Percentiles rank a stretch among this genome's conserved stretches.
These are phyloP conservation scores for Mylabris sibirica DNA, from an alignment of 2,888 invertebrate species.

Conservation along the genomic window DNA sequence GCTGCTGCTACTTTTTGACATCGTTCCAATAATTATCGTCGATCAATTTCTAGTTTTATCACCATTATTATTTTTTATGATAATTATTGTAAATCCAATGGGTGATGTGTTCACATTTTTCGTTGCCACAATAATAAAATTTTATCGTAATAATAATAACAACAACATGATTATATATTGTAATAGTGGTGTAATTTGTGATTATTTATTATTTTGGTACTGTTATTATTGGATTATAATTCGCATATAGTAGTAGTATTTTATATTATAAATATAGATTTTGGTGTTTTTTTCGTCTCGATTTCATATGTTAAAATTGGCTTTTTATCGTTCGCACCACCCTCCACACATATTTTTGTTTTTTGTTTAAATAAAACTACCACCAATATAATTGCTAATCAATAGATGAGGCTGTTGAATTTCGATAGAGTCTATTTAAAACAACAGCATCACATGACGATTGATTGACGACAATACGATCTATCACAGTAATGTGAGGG, in stretches of 20 bases:
- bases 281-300: constrained; percentile 30
- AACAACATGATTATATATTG: constrained; percentile 48
- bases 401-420: constrained; percentile 49
- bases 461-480: constrained; percentile 57
- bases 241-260: constrained; percentile 37
- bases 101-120: constrained; percentile 23
- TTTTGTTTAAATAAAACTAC: neutral
- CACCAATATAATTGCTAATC: constrained; percentile 51
- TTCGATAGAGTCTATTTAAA: constrained; percentile 43
- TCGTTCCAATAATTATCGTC: neutral
- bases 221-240: constrained; percentile 52
- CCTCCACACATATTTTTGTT: constrained; percentile 12
- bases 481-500: constrained; percentile 19
- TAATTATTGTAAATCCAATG: constrained; percentile 25
- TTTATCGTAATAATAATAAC: constrained; percentile 47
- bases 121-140: constrained; percentile 42
- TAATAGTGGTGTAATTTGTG: constrained; percentile 49
- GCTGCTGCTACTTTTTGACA: neutral
- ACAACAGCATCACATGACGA: constrained; percentile 45
- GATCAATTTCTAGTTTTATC: constrained; percentile 16
- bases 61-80: constrained; percentile 23
- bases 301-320: constrained; percentile 21
- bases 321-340: neutral
- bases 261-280: constrained; percentile 11
- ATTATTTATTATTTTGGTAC: constrained; percentile 52